A percentile compares a stretch with the other conserved stretches of the same genome.
Conservation (phyloP, 2,113 vertebrate genomes). For the Ictalurus punctatus region DNA sequence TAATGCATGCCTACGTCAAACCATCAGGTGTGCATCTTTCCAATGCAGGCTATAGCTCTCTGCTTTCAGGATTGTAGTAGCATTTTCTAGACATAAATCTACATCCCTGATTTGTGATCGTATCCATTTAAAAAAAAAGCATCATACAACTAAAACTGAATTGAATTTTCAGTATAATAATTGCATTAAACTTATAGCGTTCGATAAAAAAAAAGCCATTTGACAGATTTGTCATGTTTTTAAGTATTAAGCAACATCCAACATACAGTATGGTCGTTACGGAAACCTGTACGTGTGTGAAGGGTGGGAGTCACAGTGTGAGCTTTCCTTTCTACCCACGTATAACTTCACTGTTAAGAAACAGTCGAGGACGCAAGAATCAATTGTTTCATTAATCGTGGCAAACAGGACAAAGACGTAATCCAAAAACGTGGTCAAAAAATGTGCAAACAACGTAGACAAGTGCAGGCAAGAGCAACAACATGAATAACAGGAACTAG, state of each 20-base stretch:
- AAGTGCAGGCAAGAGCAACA: no score
- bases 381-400: no score
- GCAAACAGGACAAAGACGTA: no score
- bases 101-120: not conserved
- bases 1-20: not conserved
- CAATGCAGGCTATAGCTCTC: not conserved
- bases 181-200: not conserved
- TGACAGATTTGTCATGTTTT: not conserved
- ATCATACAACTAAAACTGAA: not conserved
- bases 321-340: not conserved
- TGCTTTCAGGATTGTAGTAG: not conserved
- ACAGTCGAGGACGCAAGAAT: no score
- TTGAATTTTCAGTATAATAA: not conserved
- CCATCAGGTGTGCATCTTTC: not conserved
- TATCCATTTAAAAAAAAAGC: not conserved
- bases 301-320: not conserved
- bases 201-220: not conserved
- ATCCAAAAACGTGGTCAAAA: no score
- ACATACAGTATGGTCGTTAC: not conserved
- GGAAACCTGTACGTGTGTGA: not conserved
- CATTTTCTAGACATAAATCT: not conserved
- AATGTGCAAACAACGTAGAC: no score
- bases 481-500: no score
- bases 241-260: not conserved
- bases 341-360: not conserved